Conservation (phyloP, 2,888 invertebrate species). For the Crocallis elinguaria region DNA sequence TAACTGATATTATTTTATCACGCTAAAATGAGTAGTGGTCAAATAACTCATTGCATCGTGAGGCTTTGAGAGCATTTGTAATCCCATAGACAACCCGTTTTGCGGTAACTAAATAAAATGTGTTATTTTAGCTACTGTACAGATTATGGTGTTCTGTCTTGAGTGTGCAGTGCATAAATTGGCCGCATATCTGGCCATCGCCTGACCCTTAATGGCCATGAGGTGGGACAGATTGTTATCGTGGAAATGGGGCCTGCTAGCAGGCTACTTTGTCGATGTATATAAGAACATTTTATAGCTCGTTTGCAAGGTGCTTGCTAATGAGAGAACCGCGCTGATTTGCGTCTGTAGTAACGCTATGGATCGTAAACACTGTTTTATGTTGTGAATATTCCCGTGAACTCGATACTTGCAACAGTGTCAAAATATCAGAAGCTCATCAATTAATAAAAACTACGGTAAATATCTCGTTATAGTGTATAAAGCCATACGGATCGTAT, state of each 20-base stretch:
- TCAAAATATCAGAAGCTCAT: too few species aligned
- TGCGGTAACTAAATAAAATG: conserved; percentile 35
- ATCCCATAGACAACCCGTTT: not conserved
- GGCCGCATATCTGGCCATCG: conserved; percentile 75
- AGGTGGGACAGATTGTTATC: conserved; percentile 82
- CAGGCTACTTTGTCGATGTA: conserved; percentile 73
- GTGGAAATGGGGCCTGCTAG: conserved; percentile 69
- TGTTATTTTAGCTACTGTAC: conserved; percentile 10
- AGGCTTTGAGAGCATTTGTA: too few species aligned
- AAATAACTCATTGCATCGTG: too few species aligned
- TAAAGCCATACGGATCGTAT: too few species aligned
- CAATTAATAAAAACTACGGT: too few species aligned
- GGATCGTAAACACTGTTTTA: not conserved
- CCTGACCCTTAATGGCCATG: conserved; percentile 77
- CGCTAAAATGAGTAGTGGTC: too few species aligned
- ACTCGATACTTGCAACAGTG: too few species aligned
- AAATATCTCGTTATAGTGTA: too few species aligned
- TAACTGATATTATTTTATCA: too few species aligned
- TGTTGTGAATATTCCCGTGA: too few species aligned
- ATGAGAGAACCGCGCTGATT: conserved; percentile 16
- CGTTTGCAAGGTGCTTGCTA: conserved; percentile 56
- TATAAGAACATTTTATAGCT: conserved; percentile 72
- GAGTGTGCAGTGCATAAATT: conserved; percentile 80
- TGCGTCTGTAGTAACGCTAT: not conserved
- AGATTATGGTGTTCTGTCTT: conserved; percentile 38